These are phyloP conservation scores for Clarias batrachus DNA, from an alignment of 2,113 vertebrate species.

Conservation along the genomic window DNA sequence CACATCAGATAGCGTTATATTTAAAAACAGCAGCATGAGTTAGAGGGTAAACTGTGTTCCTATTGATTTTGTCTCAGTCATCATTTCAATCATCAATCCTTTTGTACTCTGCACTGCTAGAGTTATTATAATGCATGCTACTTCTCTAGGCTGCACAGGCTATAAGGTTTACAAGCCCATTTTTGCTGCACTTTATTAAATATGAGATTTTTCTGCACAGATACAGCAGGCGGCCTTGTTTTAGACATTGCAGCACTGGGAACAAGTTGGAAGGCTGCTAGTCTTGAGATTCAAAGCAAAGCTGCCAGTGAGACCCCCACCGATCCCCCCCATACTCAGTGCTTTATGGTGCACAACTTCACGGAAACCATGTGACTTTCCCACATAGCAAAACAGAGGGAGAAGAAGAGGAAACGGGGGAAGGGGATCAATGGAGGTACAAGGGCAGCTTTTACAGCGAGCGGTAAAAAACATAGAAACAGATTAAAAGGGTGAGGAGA, in stretches of 20 bases:
- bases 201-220: conserved; percentile 20
- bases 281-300: conserved; percentile 48
- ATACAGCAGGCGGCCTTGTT: conserved; percentile 20
- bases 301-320: conserved; percentile 48
- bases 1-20: background rate
- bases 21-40: background rate
- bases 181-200: background rate
- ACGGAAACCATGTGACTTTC: conserved; percentile 81
- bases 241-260: conserved; percentile 26
- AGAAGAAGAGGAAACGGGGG: conserved; percentile 47
- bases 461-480: conserved; percentile 45
- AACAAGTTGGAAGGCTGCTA: conserved; percentile 60
- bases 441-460: conserved; percentile 28
- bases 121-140: background rate
- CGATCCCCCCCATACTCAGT: conserved; percentile 68
- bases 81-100: conserved; percentile 6
- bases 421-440: conserved; percentile 46
- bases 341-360: conserved; percentile 78
- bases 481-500: conserved; percentile 24
- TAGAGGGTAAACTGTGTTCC: conserved; percentile 2
- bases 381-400: conserved; percentile 58
- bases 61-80: conserved; percentile 11
- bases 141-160: background rate
- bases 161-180: background rate
- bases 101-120: background rate